These are phyloP conservation scores for Dysmachus trigonus DNA, from an alignment of 2,888 invertebrate species.

Conservation along the genomic window DNA sequence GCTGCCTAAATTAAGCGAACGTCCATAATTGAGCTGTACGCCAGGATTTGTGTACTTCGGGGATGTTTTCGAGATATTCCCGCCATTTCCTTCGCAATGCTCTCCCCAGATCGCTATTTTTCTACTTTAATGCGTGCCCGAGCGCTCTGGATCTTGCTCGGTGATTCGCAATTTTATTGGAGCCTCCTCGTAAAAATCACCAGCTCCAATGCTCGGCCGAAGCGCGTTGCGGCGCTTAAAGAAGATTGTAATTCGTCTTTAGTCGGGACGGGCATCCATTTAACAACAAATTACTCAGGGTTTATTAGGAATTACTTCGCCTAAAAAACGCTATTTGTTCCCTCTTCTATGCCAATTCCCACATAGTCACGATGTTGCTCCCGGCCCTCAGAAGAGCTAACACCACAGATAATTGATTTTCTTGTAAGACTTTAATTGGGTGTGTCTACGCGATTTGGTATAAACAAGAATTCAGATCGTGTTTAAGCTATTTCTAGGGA, in stretches of 20 bases:
- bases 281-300: background rate
- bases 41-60: constrained; percentile 14
- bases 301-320: background rate
- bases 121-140: background rate
- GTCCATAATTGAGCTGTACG: constrained; percentile 31
- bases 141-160: background rate
- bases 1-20: constrained; percentile 26
- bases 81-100: background rate
- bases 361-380: background rate
- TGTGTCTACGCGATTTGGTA: background rate
- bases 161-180: background rate
- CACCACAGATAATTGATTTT: background rate
- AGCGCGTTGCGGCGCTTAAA: too few species aligned
- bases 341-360: background rate
- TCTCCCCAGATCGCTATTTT: background rate
- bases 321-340: background rate
- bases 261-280: background rate
- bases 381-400: background rate
- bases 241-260: background rate
- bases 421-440: background rate
- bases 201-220: background rate
- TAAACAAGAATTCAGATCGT: background rate
- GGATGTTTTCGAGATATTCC: background rate
- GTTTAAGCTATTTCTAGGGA: too few species aligned
- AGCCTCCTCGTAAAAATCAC: background rate